These are phyloP conservation scores for Sturmia bella DNA, from an alignment of 2,888 invertebrate species.

Conservation along the genomic window DNA sequence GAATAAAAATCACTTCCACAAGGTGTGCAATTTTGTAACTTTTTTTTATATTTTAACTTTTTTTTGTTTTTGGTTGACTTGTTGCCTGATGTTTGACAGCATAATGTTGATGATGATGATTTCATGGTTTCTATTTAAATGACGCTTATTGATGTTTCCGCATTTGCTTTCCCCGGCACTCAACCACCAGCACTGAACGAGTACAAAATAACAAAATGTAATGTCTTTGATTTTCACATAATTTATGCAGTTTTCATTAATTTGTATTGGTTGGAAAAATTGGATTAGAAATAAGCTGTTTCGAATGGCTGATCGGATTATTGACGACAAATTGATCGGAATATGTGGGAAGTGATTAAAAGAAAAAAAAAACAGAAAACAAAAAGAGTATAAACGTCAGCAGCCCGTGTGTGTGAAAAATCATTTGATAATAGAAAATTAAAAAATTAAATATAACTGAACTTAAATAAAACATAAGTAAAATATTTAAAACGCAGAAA, in stretches of 20 bases:
- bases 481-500: no score
- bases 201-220: slow-evolving; percentile 20
- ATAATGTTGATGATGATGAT: slow-evolving; percentile 46
- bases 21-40: slow-evolving; percentile 51
- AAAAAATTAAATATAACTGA: neutral
- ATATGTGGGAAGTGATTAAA: slow-evolving; percentile 19
- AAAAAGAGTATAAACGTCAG: neutral
- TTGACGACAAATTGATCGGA: slow-evolving; percentile 39
- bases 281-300: slow-evolving; percentile 41
- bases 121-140: slow-evolving; percentile 71
- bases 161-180: neutral
- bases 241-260: slow-evolving; percentile 52
- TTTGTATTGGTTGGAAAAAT: slow-evolving; percentile 62
- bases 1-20: slow-evolving; percentile 62
- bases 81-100: slow-evolving; percentile 36
- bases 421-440: slow-evolving; percentile 7
- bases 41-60: slow-evolving; percentile 1
- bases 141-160: slow-evolving; percentile 39
- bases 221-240: slow-evolving; percentile 46
- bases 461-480: no score
- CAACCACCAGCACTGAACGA: neutral
- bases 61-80: slow-evolving; percentile 31
- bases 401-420: neutral
- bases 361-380: neutral
- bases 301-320: slow-evolving; percentile 42